phyloP scores from a whole-genome alignment of 2,888 invertebrate species.

The Hofmannophila pseudospretella region DNA sequence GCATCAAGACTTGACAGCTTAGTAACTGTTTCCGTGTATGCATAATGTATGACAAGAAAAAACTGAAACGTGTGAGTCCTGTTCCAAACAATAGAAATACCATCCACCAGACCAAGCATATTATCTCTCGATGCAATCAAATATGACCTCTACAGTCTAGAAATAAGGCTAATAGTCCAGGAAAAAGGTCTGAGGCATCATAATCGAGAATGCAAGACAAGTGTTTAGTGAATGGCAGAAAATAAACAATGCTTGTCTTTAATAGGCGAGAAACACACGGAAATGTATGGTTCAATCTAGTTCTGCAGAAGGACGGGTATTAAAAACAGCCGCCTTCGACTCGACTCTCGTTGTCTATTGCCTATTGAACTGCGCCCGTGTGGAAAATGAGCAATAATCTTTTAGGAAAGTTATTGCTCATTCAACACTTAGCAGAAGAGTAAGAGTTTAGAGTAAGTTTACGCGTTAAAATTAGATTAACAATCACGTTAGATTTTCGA shows the following conservation, averaged over 20 bases:
- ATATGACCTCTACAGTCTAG: slow-evolving; percentile 1
- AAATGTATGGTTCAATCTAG: slow-evolving; percentile 2
- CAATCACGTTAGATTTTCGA: too few relatives aligned
- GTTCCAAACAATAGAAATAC: slow-evolving; percentile 9
- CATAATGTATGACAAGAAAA: slow-evolving; percentile 6
- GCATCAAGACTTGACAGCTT: neutral
- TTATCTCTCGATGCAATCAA: slow-evolving; percentile 3
- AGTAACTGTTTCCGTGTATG: slow-evolving; percentile 2
- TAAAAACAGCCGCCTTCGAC: too few relatives aligned
- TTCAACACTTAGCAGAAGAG: too few relatives aligned
- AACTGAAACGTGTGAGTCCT: slow-evolving; percentile 13
- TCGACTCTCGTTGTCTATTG: neutral
- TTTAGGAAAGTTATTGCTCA: too few relatives aligned
- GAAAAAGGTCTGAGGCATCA: neutral
- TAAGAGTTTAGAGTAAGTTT: too few relatives aligned
- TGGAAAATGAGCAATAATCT: neutral
- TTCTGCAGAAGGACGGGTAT: neutral
- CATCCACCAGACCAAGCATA: slow-evolving; percentile 3
- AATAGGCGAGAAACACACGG: slow-evolving; percentile 10
- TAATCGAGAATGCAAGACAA: slow-evolving; percentile 5
- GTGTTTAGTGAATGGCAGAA: slow-evolving; percentile 9
- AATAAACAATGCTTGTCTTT: slow-evolving; percentile 10
- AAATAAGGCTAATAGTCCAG: neutral
- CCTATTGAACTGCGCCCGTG: neutral
- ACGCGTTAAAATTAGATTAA: too few relatives aligned